A percentile compares a stretch with the other conserved stretches of the same genome.
Evolutionary conservation across 2,113 vertebrate species (phyloP).

Genomic region (Pardalotus punctatus): DNA sequence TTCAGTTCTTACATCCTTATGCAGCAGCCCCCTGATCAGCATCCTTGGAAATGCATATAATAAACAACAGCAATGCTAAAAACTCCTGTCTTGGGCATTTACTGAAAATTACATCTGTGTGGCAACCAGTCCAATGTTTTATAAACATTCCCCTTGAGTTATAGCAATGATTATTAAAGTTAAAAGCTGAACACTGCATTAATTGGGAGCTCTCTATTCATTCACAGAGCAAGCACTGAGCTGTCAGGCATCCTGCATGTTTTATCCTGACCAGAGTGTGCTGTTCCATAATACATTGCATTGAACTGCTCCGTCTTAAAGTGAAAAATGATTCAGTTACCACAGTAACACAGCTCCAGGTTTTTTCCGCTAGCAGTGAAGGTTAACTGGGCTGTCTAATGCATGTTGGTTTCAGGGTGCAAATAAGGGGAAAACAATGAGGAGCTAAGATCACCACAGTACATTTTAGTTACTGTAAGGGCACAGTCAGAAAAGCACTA

Average conservation of each 20-base stretch:
- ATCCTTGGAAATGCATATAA: not conserved
- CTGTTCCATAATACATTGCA: conserved; percentile 56
- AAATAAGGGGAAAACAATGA: not conserved
- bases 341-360: conserved; percentile 69
- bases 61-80: not conserved
- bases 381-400: conserved; percentile 67
- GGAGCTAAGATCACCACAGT: not conserved
- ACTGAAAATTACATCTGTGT: not conserved
- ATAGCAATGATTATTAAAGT: conserved; percentile 52
- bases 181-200: conserved; percentile 50
- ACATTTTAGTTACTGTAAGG: conserved; percentile 27
- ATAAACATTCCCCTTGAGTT: conserved; percentile 12
- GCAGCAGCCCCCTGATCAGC: not conserved
- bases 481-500: not conserved
- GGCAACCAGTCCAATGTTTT: not conserved
- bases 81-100: not conserved
- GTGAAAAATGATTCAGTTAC: conserved; percentile 74
- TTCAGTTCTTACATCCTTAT: not conserved
- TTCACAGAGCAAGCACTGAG: conserved; percentile 12
- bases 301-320: conserved; percentile 57
- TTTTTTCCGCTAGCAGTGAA: conserved; percentile 47
- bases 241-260: conserved; percentile 48
- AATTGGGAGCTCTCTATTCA: conserved; percentile 63
- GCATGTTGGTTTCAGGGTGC: conserved; percentile 17
- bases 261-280: conserved; percentile 9